Evolutionary conservation across 2,888 invertebrate species (phyloP), one percentile per base, ranked within the genome.

Genomic region (Synanthedon myopaeformis): DNA sequence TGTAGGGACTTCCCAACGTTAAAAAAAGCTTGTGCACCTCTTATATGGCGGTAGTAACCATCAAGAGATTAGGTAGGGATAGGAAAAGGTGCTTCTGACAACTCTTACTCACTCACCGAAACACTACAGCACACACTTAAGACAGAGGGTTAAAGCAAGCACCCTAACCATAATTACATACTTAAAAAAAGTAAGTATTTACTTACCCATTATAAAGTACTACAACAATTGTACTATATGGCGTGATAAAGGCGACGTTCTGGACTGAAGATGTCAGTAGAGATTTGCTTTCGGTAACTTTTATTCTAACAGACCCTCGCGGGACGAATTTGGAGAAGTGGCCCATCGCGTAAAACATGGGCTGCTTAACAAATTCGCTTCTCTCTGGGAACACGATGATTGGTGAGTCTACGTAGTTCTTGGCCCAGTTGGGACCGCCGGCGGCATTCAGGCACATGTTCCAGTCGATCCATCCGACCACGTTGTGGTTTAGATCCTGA

Each of bases 381-480:
- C 81, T 59, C 1, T 75, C 69, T 0, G 78, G 69, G 55, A 74
- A 66, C 11, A 83, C 79, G 51, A 97, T 92, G 41, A 85, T 70
- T 0, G 96, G 91, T 0, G 96, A 89, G 79, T 97, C 97, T 0
- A 95, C 94, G 66, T 82, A 89, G 78, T 96, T 96, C 0, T 79
- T 62, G 0, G 89, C 90, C 91, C 94, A 95, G 65, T 92, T 94
- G 0, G 97, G 97, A 0, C 96, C 96, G 11, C 96, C 97, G 12
- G 72, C 53, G 58, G 82, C 66, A 71, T 96, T 88, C 12, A 97
- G 76, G 8, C 92, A 93, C 54, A 97, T 73, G 78, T 98, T 98
- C 97, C 97, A 98, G 72, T 98, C 97, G 0, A 95, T 83, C 96
- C 97, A 98, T 2, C 95, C 96, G 17, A 89, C 86, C 0, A 92